Evolutionary conservation across 2,888 invertebrate genomes (phyloP), one percentile per base, ranked within the genome.

Genomic region (Melipona bicolor): DNA sequence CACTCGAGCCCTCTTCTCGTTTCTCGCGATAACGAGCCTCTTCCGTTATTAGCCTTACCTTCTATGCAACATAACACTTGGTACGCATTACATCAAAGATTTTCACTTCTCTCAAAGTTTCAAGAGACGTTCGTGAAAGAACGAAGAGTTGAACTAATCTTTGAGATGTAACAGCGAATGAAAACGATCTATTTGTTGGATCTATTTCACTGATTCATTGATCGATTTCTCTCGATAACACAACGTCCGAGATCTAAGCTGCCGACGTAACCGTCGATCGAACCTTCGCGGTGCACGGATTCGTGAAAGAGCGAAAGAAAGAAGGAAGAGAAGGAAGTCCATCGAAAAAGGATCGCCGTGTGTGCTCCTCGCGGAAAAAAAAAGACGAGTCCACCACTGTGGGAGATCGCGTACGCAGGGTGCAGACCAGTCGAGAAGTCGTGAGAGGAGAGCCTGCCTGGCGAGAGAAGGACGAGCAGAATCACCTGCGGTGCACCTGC

Each of bases 401-500:
- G 88, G 86, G 90, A 89, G 89, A 89, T 87, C 90, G 90, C 86
- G 85, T 88, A 88, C 87, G 87, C 81, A 85, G 90, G 84, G 88
- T 85, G 87, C 87, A 78, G 85, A 78, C 78, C 73, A 77, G 67
- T 75, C 81, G 89, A 87, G 87, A 77, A 90, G 86, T 75, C 84
- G 88, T 84, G 88, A 90, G 86, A 89, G 90, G 85, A 88, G n/a
- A 88, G 84, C 84, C 81, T 81, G 87, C 73, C 76, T 80, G 79
- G 78, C 69, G 79, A 88, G 88, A 91, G 89, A 89, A 92, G 89
- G 90, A 91, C 89, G 89, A 87, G 84, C 83, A 91, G 92, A 94
- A 91, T 94, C 94, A 94, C 94, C 94, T 94, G 94, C 94, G 90
- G 92, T 93, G 93, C 94, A 94, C 94, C 94, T 94, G 94, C 94